Percentiles rank a stretch among this genome's conserved stretches.
phyloP scores from a whole-genome alignment of 2,888 invertebrate species.

The Heliconius sara region DNA sequence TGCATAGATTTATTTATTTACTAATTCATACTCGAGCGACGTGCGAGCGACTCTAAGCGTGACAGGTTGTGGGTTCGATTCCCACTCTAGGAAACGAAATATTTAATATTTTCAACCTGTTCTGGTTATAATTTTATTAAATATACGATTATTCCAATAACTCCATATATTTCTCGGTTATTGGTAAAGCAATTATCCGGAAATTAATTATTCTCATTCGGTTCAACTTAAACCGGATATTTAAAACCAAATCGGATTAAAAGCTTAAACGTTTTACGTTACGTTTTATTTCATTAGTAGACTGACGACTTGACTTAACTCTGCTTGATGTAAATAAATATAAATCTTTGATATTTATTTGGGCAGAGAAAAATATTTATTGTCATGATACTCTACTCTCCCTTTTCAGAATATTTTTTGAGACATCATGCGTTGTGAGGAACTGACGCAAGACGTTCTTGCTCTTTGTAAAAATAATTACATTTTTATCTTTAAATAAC shows the following conservation, averaged over 20 bases:
- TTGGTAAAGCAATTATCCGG: conserved; percentile 11
- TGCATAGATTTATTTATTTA: too few species aligned
- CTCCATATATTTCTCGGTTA: not conserved
- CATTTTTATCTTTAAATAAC: too few species aligned
- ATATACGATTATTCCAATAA: not conserved
- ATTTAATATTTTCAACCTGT: too few species aligned
- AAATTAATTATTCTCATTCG: conserved; percentile 20
- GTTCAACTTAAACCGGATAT: conserved; percentile 13
- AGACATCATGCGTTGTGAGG: too few species aligned
- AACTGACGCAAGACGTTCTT: too few species aligned
- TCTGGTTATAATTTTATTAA: not conserved
- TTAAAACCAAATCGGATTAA: conserved; percentile 26
- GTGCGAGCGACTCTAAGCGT: too few species aligned
- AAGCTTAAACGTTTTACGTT: conserved; percentile 13
- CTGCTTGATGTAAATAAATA: not conserved
- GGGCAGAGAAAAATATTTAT: not conserved
- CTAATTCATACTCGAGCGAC: too few species aligned
- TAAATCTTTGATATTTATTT: not conserved
- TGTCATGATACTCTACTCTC: not conserved
- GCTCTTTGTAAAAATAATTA: too few species aligned
- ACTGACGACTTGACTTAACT: not conserved
- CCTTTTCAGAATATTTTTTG: too few species aligned
- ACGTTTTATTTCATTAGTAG: conserved; percentile 6
- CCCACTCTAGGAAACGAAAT: too few species aligned
- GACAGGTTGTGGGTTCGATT: too few species aligned